These are phyloP conservation scores for Lepilemur septentrionalis DNA, from an alignment of 2,797 vertebrate species.

Conservation along the genomic window DNA sequence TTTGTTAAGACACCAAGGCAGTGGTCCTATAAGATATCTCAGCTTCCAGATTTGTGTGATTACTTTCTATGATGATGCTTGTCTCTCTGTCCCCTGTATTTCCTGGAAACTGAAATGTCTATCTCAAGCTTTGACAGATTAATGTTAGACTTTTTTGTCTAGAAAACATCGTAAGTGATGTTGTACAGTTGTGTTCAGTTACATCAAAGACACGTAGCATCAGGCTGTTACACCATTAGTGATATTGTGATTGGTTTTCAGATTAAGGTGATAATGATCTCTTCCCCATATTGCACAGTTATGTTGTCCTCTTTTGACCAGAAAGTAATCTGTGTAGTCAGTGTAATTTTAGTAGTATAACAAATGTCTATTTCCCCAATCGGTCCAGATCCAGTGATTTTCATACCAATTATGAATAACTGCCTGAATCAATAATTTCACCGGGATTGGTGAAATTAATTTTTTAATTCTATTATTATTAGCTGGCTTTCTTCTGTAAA, in stretches of 20 bases:
- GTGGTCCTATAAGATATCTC: background rate
- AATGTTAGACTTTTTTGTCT: background rate
- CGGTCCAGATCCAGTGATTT: background rate
- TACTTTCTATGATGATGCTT: background rate
- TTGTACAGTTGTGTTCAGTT: background rate
- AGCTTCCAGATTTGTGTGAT: background rate
- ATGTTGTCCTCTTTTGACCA: background rate
- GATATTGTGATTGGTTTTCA: background rate
- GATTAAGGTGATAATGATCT: background rate
- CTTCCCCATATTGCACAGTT: background rate
- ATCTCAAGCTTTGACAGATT: background rate
- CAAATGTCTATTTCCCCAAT: background rate
- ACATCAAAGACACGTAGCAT: background rate
- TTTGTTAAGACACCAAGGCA: background rate
- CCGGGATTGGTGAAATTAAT: background rate
- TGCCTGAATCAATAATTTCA: background rate
- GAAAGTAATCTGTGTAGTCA: background rate
- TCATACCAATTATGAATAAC: background rate
- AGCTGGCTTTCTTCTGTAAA: conserved; percentile 12
- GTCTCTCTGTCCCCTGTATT: background rate
- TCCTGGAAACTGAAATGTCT: background rate
- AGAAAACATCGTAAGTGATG: background rate
- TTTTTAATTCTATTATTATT: background rate
- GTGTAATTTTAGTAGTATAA: background rate
- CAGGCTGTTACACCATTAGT: background rate